phyloP scores from a whole-genome alignment of 2,888 invertebrate species.

The Anthrax anthrax region DNA sequence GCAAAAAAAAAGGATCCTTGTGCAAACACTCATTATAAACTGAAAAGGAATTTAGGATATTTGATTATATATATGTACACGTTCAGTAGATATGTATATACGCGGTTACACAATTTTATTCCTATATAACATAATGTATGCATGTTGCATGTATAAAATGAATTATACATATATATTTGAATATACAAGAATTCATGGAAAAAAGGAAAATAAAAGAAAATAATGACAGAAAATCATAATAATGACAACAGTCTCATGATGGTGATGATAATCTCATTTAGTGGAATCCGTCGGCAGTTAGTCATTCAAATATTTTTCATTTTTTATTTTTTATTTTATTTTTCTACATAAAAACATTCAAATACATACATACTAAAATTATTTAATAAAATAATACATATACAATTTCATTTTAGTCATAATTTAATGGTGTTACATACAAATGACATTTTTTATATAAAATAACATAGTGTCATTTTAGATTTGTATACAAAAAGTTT shows the following conservation, averaged over 20 bases:
- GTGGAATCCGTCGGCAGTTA: background rate
- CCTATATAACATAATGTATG: background rate
- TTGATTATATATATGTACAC: background rate
- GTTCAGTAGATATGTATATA: too few species aligned
- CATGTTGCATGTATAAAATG: too few species aligned
- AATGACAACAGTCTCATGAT: background rate
- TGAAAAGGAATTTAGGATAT: background rate
- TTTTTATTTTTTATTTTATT: too few species aligned
- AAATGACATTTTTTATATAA: too few species aligned
- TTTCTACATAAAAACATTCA: too few species aligned
- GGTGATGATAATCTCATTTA: background rate
- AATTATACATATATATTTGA: too few species aligned
- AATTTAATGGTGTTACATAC: too few species aligned
- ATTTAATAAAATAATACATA: too few species aligned
- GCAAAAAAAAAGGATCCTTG: background rate
- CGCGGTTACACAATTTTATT: background rate
- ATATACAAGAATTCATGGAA: background rate
- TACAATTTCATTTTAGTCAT: too few species aligned
- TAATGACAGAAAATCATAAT: background rate
- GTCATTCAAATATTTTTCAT: background rate
- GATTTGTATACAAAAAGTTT: too few species aligned
- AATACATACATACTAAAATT: too few species aligned
- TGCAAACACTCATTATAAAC: background rate
- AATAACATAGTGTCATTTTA: too few species aligned
- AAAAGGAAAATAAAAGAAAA: background rate